These are phyloP conservation scores for Andricus curvator DNA, from an alignment of 2,888 invertebrate species.

Conservation along the genomic window DNA sequence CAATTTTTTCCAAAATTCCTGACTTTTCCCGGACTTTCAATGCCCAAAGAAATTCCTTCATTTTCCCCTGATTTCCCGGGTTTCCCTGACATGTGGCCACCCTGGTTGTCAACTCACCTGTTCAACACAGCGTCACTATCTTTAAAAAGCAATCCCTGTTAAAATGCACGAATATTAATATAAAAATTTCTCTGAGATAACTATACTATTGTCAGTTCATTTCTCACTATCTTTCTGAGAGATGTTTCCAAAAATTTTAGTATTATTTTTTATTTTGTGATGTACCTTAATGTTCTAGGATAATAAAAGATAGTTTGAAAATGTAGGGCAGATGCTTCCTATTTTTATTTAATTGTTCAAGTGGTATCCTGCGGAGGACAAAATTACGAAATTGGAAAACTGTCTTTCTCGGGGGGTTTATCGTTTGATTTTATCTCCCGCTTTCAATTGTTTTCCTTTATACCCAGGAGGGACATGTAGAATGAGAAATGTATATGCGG, in stretches of 20 bases:
- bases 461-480: conserved; percentile 9
- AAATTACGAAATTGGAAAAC: neutral
- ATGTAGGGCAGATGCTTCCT: no score
- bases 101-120: neutral
- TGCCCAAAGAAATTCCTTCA: no score
- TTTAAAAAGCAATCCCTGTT: neutral
- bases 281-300: neutral
- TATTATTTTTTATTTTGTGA: neutral
- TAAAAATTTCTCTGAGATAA: neutral
- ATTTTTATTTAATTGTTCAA: neutral
- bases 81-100: no score
- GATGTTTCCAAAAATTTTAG: neutral
- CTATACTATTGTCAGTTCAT: neutral
- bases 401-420: conserved; percentile 89
- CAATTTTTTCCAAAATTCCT: no score
- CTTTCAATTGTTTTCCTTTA: conserved; percentile 7
- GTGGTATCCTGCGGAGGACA: neutral
- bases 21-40: no score
- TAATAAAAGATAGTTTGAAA: no score
- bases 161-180: neutral
- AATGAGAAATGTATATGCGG: conserved; percentile 24
- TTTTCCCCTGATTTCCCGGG: no score
- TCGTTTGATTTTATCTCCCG: conserved; percentile 59
- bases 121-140: neutral
- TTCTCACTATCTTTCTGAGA: neutral